phyloP scores from a whole-genome alignment of 2,888 invertebrate species.

The Prosopocoilus inquinatus region DNA sequence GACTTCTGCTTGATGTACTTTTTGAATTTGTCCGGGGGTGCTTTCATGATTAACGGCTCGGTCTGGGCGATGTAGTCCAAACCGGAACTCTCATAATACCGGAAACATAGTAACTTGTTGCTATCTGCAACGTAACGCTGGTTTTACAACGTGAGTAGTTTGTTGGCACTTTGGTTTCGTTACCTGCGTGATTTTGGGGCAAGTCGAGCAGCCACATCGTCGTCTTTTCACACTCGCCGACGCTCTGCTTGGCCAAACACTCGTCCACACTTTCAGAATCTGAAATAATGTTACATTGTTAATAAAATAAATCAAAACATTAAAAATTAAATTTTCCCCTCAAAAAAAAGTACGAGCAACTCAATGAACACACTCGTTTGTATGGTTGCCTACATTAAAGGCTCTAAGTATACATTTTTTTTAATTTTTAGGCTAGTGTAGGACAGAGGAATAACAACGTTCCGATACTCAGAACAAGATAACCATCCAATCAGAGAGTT shows the following conservation, averaged over 20 bases:
- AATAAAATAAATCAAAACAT: conserved; percentile 14
- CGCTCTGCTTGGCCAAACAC: conserved; percentile 47
- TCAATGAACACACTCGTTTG: no score
- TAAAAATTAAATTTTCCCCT: neutral
- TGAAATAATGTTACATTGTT: conserved; percentile 36
- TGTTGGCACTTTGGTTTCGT: conserved; percentile 11
- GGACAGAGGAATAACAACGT: no score
- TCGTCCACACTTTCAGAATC: conserved; percentile 48
- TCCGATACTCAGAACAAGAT: no score
- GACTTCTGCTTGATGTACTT: conserved; percentile 53
- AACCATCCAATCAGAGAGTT: no score
- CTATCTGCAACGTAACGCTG: conserved; percentile 50
- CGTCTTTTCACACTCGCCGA: conserved; percentile 58
- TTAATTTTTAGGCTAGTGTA: no score
- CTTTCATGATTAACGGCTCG: conserved; percentile 61
- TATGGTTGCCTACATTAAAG: no score
- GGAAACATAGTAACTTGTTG: conserved; percentile 65
- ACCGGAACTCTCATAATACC: conserved; percentile 66
- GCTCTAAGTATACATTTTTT: no score
- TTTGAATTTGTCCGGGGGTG: conserved; percentile 57
- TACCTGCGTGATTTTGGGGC: conserved; percentile 61
- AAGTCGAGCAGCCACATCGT: conserved; percentile 72
- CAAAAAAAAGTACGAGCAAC: no score
- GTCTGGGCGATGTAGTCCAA: conserved; percentile 66
- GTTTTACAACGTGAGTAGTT: conserved; percentile 9